Base-by-base conservation (phyloP, 2,888 invertebrate species). In the Teleiodes luculella region DNA sequence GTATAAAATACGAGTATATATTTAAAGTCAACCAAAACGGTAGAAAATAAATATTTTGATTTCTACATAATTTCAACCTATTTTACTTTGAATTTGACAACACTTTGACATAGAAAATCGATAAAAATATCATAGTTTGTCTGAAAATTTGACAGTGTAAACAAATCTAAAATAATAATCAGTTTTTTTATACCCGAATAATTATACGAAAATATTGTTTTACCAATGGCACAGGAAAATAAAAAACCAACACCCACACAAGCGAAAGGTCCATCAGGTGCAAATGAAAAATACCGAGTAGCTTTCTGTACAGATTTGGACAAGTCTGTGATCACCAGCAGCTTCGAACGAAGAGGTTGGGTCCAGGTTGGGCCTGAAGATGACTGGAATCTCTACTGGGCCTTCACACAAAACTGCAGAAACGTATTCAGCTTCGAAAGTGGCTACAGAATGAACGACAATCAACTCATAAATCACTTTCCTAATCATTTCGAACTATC, bases 301-400 rank as follows among this genome's bases (percentile, higher is more conserved):
- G 68, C 65, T 46, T 80, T 75, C 64, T 76, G 76, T 51, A 76
- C 78, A 2, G 79, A 80, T 56, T 78, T 78, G 45, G 78, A 80
- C 10, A 79, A 77, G 55, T 76, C 78, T 14, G 72, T 76, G 49
- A 70, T 80, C 31, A 71, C 72, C 43, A 76, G 73, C 58, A 74
- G 65, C 55, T 80, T 80, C 51, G 55, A 65, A 20, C 62, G 71
- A 52, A 69, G 75, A 43, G 79, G 78, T 7, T 98, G 98, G 98
- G 86, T 91, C 10, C 94, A 95, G 79, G 97, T 81, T 3, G 92
- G 93, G 2, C 94, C 96, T 0, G 96, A 97, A 64, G 97, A 97
- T 70, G 96, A 97, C 66, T 98, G 98, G 97, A 96, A 98, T 78
- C 94, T 97, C 72, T 98, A 98, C 77, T 98, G 98, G 97, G 95